Conservation (phyloP, 2,888 invertebrate species). For the Drosophila picticornis region DNA sequence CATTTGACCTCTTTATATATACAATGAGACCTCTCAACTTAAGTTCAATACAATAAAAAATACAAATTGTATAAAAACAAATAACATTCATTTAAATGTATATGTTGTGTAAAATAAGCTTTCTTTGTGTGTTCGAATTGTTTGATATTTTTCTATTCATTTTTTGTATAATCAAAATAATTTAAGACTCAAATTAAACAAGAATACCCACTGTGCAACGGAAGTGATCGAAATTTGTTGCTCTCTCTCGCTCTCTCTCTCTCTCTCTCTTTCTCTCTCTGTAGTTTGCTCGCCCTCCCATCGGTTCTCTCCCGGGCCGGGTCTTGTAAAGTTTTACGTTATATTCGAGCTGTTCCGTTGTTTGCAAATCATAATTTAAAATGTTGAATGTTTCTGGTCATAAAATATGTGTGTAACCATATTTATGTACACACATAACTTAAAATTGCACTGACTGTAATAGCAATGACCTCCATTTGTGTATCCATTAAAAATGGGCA, state of each 20-base stretch:
- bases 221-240: slow-evolving; percentile 34
- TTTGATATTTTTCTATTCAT: background rate
- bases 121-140: background rate
- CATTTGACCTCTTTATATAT: background rate
- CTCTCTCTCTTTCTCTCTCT: slow-evolving; percentile 12
- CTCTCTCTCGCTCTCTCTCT: background rate
- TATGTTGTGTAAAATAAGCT: background rate
- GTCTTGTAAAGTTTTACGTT: slow-evolving; percentile 40
- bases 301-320: slow-evolving; percentile 16
- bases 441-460: slow-evolving; percentile 4
- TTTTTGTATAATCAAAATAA: background rate
- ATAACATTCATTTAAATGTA: too few relatives aligned
- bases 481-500: slow-evolving; percentile 12
- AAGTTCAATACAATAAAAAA: background rate
- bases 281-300: slow-evolving; percentile 1
- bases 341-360: slow-evolving; percentile 22
- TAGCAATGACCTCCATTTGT: slow-evolving; percentile 21
- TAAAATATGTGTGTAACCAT: slow-evolving; percentile 3
- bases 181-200: background rate
- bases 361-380: slow-evolving; percentile 21
- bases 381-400: slow-evolving; percentile 13
- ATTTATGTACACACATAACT: slow-evolving; percentile 5
- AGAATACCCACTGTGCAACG: slow-evolving; percentile 34
- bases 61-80: background rate
- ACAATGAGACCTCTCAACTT: background rate